phyloP scores from a whole-genome alignment of 2,888 invertebrate genomes.

The Habroteleia sp. region DNA sequence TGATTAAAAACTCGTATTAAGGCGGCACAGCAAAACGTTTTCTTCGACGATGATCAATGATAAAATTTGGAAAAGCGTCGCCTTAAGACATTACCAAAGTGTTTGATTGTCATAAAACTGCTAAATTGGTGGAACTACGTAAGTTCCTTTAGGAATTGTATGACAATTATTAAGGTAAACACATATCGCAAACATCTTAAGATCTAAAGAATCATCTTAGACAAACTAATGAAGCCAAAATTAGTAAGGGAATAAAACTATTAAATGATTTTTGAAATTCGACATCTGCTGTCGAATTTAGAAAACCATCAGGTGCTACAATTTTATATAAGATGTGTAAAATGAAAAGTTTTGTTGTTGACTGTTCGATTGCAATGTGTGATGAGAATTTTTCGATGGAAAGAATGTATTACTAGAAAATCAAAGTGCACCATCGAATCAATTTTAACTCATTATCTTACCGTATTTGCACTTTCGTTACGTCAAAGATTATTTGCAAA shows the following conservation, averaged over 20 bases:
- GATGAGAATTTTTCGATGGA: constrained; percentile 16
- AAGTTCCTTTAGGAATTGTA: constrained; percentile 27
- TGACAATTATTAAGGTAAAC: constrained; percentile 17
- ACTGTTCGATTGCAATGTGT: constrained; percentile 44
- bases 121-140: too few relatives aligned
- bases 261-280: neutral
- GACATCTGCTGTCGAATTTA: neutral
- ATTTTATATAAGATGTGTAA: constrained; percentile 47
- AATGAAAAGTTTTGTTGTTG: constrained; percentile 58
- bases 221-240: constrained; percentile 25
- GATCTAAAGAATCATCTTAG: constrained; percentile 15
- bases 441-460: constrained; percentile 11
- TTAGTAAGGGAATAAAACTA: constrained; percentile 4
- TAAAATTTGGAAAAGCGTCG: neutral
- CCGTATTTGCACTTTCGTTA: constrained; percentile 31
- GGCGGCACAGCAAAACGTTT: constrained; percentile 1
- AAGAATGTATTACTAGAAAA: constrained; percentile 44
- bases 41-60: neutral
- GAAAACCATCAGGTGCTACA: constrained; percentile 38
- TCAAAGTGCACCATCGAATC: constrained; percentile 62
- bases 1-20: constrained; percentile 12
- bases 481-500: too few relatives aligned
- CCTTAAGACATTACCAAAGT: constrained; percentile 10
- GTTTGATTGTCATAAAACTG: constrained; percentile 22
- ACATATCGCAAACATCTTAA: constrained; percentile 25